Percentiles rank a stretch among this genome's conserved stretches.
Conservation (phyloP, 2,113 vertebrate genomes). For the Ivindomyrus marchei region DNA sequence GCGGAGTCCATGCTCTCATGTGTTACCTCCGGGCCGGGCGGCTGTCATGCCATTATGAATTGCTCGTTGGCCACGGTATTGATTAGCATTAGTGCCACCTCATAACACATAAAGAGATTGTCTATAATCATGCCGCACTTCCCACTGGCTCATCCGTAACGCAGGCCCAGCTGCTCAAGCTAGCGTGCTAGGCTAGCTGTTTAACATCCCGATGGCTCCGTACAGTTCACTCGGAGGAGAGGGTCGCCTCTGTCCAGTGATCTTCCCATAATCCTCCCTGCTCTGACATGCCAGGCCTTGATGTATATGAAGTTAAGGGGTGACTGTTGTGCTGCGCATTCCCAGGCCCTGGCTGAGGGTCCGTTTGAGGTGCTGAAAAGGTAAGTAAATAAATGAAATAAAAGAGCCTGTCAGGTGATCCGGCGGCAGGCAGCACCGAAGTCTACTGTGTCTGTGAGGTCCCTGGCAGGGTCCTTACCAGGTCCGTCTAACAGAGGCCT, state of each 20-base stretch:
- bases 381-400: constrained; percentile 9
- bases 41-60: constrained; percentile 55
- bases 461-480: background rate
- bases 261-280: background rate
- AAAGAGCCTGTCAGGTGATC: constrained; percentile 36
- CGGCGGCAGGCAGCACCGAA: background rate
- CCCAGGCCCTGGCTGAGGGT: background rate
- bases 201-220: background rate
- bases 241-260: background rate
- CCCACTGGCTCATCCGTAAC: constrained; percentile 33
- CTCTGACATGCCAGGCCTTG: background rate
- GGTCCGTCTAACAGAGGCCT: background rate
- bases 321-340: background rate
- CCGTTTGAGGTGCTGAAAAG: background rate
- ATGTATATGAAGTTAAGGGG: background rate
- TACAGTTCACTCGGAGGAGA: background rate
- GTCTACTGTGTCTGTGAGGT: background rate
- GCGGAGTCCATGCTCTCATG: constrained; percentile 40
- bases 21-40: constrained; percentile 45
- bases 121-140: constrained; percentile 55
- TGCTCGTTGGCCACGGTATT: constrained; percentile 58
- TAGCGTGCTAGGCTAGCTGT: constrained; percentile 31
- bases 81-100: constrained; percentile 51
- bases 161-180: constrained; percentile 39
- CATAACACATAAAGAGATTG: constrained; percentile 56